Percentiles rank a stretch among this genome's conserved stretches.
These are phyloP conservation scores for Onthophagus taurus DNA, from an alignment of 1,140 invertebrate species.

Conservation along the genomic window DNA sequence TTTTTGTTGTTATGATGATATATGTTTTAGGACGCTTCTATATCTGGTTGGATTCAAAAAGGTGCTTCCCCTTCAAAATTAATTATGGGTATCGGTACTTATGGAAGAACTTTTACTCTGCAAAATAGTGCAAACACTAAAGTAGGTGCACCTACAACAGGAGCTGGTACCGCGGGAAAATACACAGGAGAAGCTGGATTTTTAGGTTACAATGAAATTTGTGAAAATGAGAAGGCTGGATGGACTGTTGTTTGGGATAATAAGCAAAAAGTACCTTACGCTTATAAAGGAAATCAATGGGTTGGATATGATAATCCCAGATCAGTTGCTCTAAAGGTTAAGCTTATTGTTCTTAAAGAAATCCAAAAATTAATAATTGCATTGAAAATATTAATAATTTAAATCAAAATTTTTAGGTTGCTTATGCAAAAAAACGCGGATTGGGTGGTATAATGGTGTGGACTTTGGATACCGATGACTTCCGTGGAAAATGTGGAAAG, in stretches of 20 bases:
- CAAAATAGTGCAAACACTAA: constrained; percentile 36
- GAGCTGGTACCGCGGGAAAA: constrained; percentile 47
- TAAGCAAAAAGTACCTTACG: constrained; percentile 53
- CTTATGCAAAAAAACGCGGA: constrained; percentile 23
- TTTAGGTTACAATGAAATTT: constrained; percentile 56
- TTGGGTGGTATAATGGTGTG: constrained; percentile 61
- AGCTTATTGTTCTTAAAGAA: neutral
- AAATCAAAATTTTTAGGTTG: constrained; percentile 18
- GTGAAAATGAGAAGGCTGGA: no score
- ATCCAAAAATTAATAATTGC: neutral
- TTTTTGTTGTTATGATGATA: neutral
- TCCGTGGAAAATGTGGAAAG: constrained; percentile 46
- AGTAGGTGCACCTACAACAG: constrained; percentile 33
- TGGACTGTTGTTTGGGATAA: constrained; percentile 46
- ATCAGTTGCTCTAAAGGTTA: constrained; percentile 44
- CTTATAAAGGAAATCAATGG: constrained; percentile 57
- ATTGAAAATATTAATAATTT: no score
- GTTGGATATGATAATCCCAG: constrained; percentile 60
- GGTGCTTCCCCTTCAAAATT: constrained; percentile 47
- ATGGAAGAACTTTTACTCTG: constrained; percentile 50
- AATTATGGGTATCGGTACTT: constrained; percentile 52
- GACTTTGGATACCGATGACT: constrained; percentile 69
- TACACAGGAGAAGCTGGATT: constrained; percentile 57
- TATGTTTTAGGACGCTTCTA: constrained; percentile 27
- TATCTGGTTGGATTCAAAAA: constrained; percentile 34